Evolutionary conservation across 2,797 vertebrate species (phyloP).

Genomic region (Eulemur coronatus): DNA sequence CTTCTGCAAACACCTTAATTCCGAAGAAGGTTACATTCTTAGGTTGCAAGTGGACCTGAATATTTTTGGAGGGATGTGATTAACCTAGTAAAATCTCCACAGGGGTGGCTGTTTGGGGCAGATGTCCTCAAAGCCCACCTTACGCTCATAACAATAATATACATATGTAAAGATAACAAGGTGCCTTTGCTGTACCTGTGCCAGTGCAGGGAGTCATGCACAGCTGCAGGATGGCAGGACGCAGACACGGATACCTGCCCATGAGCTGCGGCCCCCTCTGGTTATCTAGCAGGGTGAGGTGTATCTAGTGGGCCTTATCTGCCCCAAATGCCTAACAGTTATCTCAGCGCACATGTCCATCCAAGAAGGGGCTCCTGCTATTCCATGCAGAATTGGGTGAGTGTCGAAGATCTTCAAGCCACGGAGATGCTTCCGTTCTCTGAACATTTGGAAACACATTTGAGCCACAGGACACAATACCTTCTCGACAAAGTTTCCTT

Average conservation of each 20-base stretch:
- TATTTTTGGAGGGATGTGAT: no score
- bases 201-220: not conserved
- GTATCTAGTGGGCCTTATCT: not conserved
- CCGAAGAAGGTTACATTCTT: not conserved
- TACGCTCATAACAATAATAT: not conserved
- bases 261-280: fast-evolving
- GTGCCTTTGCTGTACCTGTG: not conserved
- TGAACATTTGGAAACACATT: not conserved
- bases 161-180: not conserved
- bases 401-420: not conserved
- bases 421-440: no score
- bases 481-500: not conserved
- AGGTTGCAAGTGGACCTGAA: not conserved
- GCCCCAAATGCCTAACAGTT: no score
- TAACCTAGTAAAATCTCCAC: no score
- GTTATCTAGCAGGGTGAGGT: no score
- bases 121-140: not conserved
- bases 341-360: not conserved
- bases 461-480: not conserved
- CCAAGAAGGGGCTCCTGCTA: not conserved
- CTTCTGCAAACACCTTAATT: not conserved
- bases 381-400: not conserved
- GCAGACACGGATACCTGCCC: not conserved
- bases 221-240: not conserved
- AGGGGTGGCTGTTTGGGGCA: not conserved